Percentiles rank a stretch among this genome's conserved stretches.
Conservation (phyloP, 1,140 invertebrate species). For the Trachymyrmex cornetzi region DNA sequence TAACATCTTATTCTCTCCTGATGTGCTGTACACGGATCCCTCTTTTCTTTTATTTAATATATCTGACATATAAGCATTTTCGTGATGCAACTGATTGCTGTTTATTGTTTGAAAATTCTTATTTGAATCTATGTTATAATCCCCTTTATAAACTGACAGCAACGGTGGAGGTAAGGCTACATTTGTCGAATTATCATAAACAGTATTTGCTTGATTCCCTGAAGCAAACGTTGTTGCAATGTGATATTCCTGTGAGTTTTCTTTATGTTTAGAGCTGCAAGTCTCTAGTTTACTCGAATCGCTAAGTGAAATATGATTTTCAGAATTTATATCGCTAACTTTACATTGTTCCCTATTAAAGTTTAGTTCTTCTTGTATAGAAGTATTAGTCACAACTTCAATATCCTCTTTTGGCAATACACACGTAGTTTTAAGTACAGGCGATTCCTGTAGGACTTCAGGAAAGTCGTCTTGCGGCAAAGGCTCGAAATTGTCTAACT, state of each 20-base stretch:
- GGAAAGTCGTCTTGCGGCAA: slow-evolving; percentile 34
- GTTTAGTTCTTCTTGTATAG: background rate
- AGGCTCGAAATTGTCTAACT: slow-evolving; percentile 67
- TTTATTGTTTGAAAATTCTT: background rate
- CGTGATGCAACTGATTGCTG: background rate
- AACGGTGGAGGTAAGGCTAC: background rate
- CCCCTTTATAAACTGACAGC: background rate
- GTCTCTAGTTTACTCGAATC: background rate
- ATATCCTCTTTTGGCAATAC: background rate
- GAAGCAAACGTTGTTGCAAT: background rate
- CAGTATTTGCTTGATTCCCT: background rate
- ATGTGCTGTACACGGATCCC: background rate
- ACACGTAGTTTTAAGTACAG: background rate
- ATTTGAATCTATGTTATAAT: slow-evolving; percentile 5
- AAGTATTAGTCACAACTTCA: background rate
- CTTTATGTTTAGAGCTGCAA: background rate
- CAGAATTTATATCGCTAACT: background rate
- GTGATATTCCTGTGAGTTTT: background rate
- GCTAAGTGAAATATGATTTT: background rate
- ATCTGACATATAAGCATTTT: slow-evolving; percentile 17
- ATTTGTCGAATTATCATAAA: background rate
- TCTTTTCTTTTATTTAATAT: slow-evolving; percentile 32
- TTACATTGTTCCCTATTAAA: background rate
- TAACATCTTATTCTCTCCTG: background rate
- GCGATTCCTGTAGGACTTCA: background rate